Base-by-base conservation (phyloP, 1,140 invertebrate genomes). In the Ladona fulva region DNA sequence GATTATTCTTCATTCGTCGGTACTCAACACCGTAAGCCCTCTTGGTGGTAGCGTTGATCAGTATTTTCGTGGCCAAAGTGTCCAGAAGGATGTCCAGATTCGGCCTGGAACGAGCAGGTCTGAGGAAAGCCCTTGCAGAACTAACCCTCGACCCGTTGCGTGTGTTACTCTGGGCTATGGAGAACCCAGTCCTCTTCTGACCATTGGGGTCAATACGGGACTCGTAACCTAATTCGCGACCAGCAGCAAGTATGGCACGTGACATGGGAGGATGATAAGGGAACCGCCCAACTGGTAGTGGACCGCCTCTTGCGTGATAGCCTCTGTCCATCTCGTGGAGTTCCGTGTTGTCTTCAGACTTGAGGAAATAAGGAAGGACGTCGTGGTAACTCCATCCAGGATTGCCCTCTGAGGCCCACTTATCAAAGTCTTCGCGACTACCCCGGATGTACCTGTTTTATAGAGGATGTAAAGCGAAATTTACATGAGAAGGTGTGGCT, bases 311-410 rank as follows among this genome's bases (percentile, higher is more conserved):
- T 0, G 89, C 89, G 84, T 95, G 94, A 83, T 91, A 95, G 22
- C 92, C 91, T 24, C 87, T 86, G 82, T 94, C 93, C 86, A 94
- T 91, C 10, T 85, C 87, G 42, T 92, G 90, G 19, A 87, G 86
- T 83, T 95, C 91, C 77, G 90, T 87, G 84, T 95, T 95, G 82
- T 95, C 92, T 82, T 96, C 95, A 7, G 92, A 93, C 83, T 94
- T 95, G 44, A 94, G 88, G 84, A 97, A 97, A 85, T 92, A 96
- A 0, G 94, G 94, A 59, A 96, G 86, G 0, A 96, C 93, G 24
- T 96, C 94, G 42, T 94, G 90, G 84, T 94, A 98, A 24, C 92
- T 91, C 97, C 97, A 99, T 25, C 95, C 95, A 1, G 89, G 86
- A 81, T 95, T 95, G 0, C 97, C 97, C 75, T 92, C 86, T 7